A percentile compares a stretch with the other conserved stretches of the same genome.
Evolutionary conservation across 2,113 vertebrate genomes (phyloP).

Genomic region (Phalacrocorax pelagicus): DNA sequence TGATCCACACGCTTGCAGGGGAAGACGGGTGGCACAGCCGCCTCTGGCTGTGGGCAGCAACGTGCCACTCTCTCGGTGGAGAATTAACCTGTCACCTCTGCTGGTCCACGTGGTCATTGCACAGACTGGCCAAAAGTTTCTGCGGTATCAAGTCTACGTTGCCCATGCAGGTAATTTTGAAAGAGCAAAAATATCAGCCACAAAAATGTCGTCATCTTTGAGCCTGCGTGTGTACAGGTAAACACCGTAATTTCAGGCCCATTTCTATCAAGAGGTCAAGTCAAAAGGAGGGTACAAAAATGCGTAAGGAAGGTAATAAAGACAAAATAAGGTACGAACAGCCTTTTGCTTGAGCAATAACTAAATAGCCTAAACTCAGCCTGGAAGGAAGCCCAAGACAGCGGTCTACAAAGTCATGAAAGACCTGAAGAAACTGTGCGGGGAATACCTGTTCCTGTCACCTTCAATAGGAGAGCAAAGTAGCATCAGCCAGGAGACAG

Average conservation of each 20-base stretch:
- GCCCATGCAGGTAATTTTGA: background rate
- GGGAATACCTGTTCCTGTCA: background rate
- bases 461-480: background rate
- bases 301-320: background rate
- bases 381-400: background rate
- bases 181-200: background rate
- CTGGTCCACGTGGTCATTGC: background rate
- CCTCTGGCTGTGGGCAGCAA: background rate
- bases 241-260: background rate
- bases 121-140: background rate
- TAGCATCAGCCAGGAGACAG: background rate
- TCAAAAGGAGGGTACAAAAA: background rate
- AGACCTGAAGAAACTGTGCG: background rate
- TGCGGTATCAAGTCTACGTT: too few species aligned
- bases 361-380: background rate
- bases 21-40: background rate
- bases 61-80: fast-evolving
- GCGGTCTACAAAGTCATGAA: background rate
- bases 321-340: background rate
- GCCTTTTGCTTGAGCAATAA: too few species aligned
- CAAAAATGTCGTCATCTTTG: background rate
- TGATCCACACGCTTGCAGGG: background rate
- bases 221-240: too few species aligned
- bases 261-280: background rate
- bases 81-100: background rate